Percentiles rank a stretch among this genome's conserved stretches.
Evolutionary conservation across 2,113 vertebrate species (phyloP).

Genomic region (Pseudorasbora parva): DNA sequence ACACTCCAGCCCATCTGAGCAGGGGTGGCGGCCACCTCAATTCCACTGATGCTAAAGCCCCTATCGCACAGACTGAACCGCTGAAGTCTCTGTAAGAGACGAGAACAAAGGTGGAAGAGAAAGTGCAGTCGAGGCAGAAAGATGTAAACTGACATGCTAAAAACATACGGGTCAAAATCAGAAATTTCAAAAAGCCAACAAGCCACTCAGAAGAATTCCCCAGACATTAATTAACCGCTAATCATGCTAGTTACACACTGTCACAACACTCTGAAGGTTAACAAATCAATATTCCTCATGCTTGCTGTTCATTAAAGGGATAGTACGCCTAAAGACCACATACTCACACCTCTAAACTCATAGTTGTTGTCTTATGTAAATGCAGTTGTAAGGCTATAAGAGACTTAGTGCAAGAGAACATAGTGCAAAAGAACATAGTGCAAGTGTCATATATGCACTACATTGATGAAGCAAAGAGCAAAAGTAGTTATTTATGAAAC

Average conservation of each 20-base stretch:
- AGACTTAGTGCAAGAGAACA: background rate
- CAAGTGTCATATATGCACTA: background rate
- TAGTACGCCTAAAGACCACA: background rate
- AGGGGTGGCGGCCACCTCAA: background rate
- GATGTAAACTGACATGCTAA: background rate
- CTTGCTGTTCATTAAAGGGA: slow-evolving; percentile 63
- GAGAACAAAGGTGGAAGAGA: background rate
- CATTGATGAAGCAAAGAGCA: background rate
- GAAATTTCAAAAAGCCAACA: slow-evolving; percentile 20
- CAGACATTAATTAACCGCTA: slow-evolving; percentile 56
- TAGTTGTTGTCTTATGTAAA: background rate
- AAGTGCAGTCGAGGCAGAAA: background rate
- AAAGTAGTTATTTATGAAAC: too few relatives aligned
- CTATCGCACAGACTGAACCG: background rate
- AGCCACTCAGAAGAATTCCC: slow-evolving; percentile 42
- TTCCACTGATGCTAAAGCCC: background rate
- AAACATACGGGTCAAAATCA: slow-evolving; percentile 28
- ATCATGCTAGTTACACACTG: slow-evolving; percentile 56
- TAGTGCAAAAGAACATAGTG: too few relatives aligned
- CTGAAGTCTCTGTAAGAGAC: background rate
- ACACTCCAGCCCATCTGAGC: slow-evolving; percentile 37
- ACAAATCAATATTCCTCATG: slow-evolving; percentile 67
- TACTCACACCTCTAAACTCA: background rate
- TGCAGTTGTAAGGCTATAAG: background rate
- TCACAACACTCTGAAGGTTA: slow-evolving; percentile 63